Evolutionary conservation across 2,888 invertebrate genomes (phyloP).

Genomic region (Cylindroiulus punctatus): DNA sequence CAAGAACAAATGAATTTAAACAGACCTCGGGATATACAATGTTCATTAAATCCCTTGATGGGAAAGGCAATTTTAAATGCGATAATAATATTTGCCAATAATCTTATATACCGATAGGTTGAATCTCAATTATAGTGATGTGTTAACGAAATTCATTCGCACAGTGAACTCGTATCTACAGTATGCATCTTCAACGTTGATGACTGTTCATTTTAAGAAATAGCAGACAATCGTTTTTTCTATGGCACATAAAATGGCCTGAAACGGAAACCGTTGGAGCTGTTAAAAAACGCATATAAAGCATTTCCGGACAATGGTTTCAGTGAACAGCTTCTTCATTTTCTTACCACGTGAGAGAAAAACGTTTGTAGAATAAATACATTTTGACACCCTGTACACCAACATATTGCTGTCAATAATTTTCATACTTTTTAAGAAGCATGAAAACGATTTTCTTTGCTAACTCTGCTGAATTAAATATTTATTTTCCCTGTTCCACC

Average conservation of each 20-base stretch:
- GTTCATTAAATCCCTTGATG: too few species aligned
- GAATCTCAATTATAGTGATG: background rate
- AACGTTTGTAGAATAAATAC: too few species aligned
- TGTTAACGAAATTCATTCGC: background rate
- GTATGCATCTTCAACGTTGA: background rate
- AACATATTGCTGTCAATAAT: background rate
- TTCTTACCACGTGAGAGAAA: background rate
- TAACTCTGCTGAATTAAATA: background rate
- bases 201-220: background rate
- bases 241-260: background rate
- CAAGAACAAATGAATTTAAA: too few species aligned
- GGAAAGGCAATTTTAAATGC: too few species aligned
- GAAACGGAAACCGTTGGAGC: background rate
- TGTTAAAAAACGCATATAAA: background rate
- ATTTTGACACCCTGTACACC: background rate
- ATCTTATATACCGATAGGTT: too few species aligned
- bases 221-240: background rate
- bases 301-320: slow-evolving; percentile 28
- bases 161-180: background rate
- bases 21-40: too few species aligned
- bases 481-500: background rate
- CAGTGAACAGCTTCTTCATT: background rate
- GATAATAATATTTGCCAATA: too few species aligned
- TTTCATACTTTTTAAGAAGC: background rate
- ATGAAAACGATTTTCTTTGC: background rate